Evolutionary conservation across 2,797 vertebrate genomes (phyloP).

Genomic region (Parauchenoglanis punctatus): DNA sequence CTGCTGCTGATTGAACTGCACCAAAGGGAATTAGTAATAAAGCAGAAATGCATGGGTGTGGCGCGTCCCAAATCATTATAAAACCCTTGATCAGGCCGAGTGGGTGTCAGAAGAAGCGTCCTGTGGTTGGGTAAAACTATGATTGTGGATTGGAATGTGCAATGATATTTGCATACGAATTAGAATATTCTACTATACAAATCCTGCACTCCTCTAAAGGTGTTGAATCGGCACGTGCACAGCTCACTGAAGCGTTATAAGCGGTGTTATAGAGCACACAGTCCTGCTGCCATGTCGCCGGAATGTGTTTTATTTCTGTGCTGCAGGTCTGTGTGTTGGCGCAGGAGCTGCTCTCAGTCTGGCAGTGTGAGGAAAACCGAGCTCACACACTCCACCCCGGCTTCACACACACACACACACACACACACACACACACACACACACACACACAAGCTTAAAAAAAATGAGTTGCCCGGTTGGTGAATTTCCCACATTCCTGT

Average conservation of each 20-base stretch:
- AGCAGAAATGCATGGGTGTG: neutral
- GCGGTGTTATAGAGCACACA: neutral
- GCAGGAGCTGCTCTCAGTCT: conserved; percentile 7
- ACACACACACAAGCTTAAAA: conserved; percentile 22
- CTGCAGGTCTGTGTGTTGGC: neutral
- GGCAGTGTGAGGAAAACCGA: neutral
- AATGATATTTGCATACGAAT: neutral
- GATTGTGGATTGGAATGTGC: neutral
- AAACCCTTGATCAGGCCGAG: neutral
- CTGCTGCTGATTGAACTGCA: conserved; percentile 13
- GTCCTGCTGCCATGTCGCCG: neutral
- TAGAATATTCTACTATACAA: neutral
- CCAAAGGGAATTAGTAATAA: conserved; percentile 31
- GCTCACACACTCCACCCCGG: conserved; percentile 1
- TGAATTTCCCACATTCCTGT: conserved; percentile 55
- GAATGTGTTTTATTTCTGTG: neutral
- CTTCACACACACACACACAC: conserved; percentile 19
- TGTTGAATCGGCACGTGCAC: too few species aligned
- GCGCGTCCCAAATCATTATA: neutral
- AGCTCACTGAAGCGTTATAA: neutral
- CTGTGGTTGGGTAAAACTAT: neutral
- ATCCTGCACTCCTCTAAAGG: neutral
- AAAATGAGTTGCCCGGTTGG: conserved; percentile 11
- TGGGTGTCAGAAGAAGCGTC: neutral
- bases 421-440: conserved; percentile 21